These are phyloP conservation scores for Hydropsyche tenuis DNA, from an alignment of 1,140 invertebrate genomes.

Conservation along the genomic window DNA sequence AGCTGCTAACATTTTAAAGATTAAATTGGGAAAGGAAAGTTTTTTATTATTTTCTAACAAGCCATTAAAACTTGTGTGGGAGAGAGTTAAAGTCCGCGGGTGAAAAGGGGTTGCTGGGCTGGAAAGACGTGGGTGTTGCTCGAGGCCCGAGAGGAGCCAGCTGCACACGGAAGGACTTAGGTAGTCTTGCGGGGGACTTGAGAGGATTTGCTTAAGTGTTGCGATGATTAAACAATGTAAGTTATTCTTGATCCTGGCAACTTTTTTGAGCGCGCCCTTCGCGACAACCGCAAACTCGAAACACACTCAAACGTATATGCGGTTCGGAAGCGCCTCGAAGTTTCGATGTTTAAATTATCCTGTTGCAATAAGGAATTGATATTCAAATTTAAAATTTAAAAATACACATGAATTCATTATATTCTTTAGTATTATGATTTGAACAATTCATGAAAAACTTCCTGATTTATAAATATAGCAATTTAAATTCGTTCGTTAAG, in stretches of 20 bases:
- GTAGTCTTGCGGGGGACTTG: constrained; percentile 34
- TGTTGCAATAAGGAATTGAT: too few relatives aligned
- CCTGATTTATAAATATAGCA: too few relatives aligned
- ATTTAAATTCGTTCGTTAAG: too few relatives aligned
- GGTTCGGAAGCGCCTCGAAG: too few relatives aligned
- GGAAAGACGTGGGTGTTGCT: background rate
- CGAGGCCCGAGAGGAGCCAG: constrained; percentile 25
- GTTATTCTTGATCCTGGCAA: constrained; percentile 35
- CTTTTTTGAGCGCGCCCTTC: constrained; percentile 8
- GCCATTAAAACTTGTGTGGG: constrained; percentile 36
- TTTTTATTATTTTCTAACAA: constrained; percentile 42
- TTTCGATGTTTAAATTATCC: too few relatives aligned
- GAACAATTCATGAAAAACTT: too few relatives aligned
- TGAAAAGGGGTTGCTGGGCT: background rate
- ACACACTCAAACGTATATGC: background rate
- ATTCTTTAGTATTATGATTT: too few relatives aligned
- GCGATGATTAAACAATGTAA: constrained; percentile 42
- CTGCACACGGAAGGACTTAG: constrained; percentile 35
- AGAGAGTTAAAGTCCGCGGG: constrained; percentile 29
- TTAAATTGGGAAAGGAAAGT: constrained; percentile 41
- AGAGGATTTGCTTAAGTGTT: constrained; percentile 42
- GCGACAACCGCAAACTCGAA: background rate
- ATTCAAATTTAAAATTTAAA: too few relatives aligned
- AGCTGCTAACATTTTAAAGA: constrained; percentile 37
- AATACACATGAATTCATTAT: too few relatives aligned